phyloP scores from a whole-genome alignment of 64 coral and sea anemone species.

The Catalaphyllia jardinei region DNA sequence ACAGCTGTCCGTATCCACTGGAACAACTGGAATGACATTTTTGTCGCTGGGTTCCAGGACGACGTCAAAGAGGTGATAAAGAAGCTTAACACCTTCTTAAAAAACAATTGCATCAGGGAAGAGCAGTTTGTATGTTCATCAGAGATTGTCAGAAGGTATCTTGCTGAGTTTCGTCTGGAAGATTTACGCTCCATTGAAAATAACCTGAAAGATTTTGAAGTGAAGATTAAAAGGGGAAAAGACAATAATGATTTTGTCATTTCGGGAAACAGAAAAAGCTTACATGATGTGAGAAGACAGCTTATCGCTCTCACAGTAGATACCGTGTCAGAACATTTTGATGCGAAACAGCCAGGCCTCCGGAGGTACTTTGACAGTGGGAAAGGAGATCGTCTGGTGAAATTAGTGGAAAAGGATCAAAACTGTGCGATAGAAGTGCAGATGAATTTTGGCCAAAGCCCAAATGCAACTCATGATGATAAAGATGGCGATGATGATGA shows the following conservation, averaged over 20 bases:
- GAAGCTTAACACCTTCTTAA: constrained; percentile 17
- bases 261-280: constrained; percentile 29
- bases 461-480: no score
- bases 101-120: constrained; percentile 25
- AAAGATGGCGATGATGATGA: no score
- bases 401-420: constrained; percentile 36
- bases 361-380: constrained; percentile 9
- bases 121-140: constrained; percentile 2
- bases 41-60: constrained; percentile 47
- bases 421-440: constrained; percentile 9
- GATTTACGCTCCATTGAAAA: constrained; percentile 30
- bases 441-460: background rate
- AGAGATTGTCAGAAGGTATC: constrained; percentile 4
- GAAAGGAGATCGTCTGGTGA: constrained; percentile 27
- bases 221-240: constrained; percentile 24
- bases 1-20: constrained; percentile 4
- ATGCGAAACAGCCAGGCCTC: constrained; percentile 43
- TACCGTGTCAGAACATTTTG: background rate
- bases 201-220: constrained; percentile 3
- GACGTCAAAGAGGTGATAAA: constrained; percentile 36
- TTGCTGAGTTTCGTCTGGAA: constrained; percentile 3
- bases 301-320: background rate
- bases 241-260: constrained; percentile 11
- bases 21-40: constrained; percentile 42
- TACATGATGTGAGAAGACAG: background rate